Base-by-base conservation (phyloP, 1,140 invertebrate species). In the Tribolium madens region DNA sequence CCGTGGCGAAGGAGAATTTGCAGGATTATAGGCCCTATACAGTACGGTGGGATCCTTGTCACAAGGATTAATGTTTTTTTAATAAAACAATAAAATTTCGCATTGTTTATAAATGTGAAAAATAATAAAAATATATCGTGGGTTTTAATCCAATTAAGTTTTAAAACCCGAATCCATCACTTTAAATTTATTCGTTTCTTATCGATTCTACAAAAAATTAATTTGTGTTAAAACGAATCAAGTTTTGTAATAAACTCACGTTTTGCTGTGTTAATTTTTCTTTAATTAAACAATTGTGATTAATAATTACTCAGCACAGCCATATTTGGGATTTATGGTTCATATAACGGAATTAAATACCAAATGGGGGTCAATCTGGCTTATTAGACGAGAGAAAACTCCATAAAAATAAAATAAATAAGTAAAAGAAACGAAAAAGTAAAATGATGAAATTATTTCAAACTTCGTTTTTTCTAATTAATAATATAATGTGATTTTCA, bases 1-100 rank as follows among this genome's bases (percentile, higher is more conserved):
- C 86, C 78, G 87, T 89, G 15, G 84, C 84, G 80, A 80, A 85
- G 52, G 83, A 87, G 50, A 81, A 82, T 82, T 79, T 88, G 12
- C 83, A 84, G 81, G 84, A 88, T 50, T 69, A 72, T n/a, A 76
- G 76, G 64, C 80, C 85, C 33, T 89, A 87, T 85, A 76, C 85
- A 33, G 87, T 90, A 80, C 64, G 83, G 75, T 84, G 79, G 82
- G 75, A 81, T 42, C 81, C 83, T 13, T 52, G 53, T 47, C 50
- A 64, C 21, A 60, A 60, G 26, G 18, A 26, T 26, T 60, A 13
- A 57, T 47, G 15, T 68, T n/a, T n/a, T n/a, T n/a, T n/a, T n/a
- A n/a, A n/a, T n/a, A n/a, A n/a, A n/a, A n/a, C n/a, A n/a, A n/a
- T n/a, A n/a, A n/a, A n/a, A n/a, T n/a, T n/a, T n/a, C n/a, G n/a